Evolutionary conservation across 2,113 vertebrate genomes (phyloP), one percentile per base, ranked within the genome.

Genomic region (Crocuta crocuta): DNA sequence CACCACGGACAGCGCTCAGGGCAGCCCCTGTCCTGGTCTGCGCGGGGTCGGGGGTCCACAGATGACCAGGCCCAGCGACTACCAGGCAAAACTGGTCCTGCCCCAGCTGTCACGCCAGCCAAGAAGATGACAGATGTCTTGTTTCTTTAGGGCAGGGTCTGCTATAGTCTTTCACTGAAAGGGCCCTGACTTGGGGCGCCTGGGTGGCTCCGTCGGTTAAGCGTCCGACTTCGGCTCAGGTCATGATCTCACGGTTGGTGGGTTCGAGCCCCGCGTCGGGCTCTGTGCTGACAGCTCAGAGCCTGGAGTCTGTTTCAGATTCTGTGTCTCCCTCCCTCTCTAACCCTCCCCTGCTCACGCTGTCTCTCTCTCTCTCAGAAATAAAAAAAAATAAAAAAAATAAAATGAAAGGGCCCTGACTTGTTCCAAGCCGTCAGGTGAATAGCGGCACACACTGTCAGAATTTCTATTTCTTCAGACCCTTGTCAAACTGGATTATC

Each of bases 1-100:
- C 63, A 94, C 89, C 81, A 11, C 0, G 63, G 97, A 98, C 74
- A 96, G 97, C 16, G 0, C 39, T 28, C 15, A 1, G 17, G 15
- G 6, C 3, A 0, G 16, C n/a, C 0, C 1, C 9, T 0, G 16
- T 0, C 1, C 23, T 10, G 0, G 8, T 31, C 21, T 3, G 26
- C 7, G 4, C 0, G 7, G 31, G 50, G 35, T 1, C 13, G 12
- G 13, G 12, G 13, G 15, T 70, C 58, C 58, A 10, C 50, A 0
- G 0, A 15, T 0, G 15, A 19, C 24, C 70, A 11, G 68, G 33
- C 6, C n/a, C 16, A 10, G 53, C 5, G 11, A 5, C 11, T 17
- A 0, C 17, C 10, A 21, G 15, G 33, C 1, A 5, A 4, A 23
- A 73, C 2, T 7, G 87, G 10, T 19, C 23, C 43, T 1, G 0